phyloP scores from a whole-genome alignment of 2,888 invertebrate genomes.

The Oxyteleia sp. region DNA sequence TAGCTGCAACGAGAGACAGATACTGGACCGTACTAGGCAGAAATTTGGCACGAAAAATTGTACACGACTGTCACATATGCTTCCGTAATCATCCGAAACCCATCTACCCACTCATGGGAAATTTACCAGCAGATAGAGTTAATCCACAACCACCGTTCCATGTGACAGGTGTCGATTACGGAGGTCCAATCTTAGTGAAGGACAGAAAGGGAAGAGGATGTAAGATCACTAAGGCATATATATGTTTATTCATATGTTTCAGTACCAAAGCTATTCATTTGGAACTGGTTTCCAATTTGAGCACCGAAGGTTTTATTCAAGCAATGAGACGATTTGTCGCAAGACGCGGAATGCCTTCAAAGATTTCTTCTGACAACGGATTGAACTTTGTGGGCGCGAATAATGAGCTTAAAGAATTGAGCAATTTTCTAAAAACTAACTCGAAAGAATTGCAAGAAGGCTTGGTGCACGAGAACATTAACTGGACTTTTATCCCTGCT shows the following conservation, averaged over 20 bases:
- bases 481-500: conserved; percentile 79
- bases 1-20: neutral
- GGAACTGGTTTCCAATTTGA: conserved; percentile 73
- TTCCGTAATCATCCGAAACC: conserved; percentile 31
- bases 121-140: conserved; percentile 14
- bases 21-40: conserved; percentile 17
- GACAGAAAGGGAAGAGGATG: conserved; percentile 8
- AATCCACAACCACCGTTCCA: conserved; percentile 5
- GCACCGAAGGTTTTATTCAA: conserved; percentile 71
- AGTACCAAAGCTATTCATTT: conserved; percentile 74
- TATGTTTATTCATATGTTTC: conserved; percentile 12
- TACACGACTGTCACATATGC: conserved; percentile 71
- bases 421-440: conserved; percentile 20
- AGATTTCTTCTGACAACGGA: conserved; percentile 75
- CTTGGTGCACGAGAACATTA: conserved; percentile 49
- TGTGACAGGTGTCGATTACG: conserved; percentile 23
- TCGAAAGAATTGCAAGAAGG: neutral
- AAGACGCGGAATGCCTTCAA: conserved; percentile 65
- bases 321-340: conserved; percentile 69
- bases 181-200: conserved; percentile 14
- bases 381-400: conserved; percentile 79
- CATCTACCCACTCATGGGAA: conserved; percentile 13
- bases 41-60: conserved; percentile 48
- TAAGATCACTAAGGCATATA: conserved; percentile 5
- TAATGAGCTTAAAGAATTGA: conserved; percentile 61